Percentiles rank a stretch among this genome's conserved stretches.
These are phyloP conservation scores for Elaeidobius kamerunicus DNA, from an alignment of 2,888 invertebrate genomes.

Conservation along the genomic window DNA sequence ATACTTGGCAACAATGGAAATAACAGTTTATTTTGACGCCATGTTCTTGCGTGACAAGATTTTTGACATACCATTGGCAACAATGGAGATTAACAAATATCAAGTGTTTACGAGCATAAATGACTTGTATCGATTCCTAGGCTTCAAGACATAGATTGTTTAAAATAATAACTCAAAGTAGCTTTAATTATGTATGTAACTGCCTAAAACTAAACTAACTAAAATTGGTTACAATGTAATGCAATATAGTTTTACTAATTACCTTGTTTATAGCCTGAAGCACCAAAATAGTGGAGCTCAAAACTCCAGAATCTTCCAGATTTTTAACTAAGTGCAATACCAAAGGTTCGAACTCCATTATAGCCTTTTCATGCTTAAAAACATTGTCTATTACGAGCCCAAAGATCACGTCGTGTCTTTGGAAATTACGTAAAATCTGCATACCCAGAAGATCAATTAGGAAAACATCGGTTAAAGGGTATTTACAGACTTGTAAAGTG, in stretches of 20 bases:
- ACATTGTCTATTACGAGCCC: conserved; percentile 37
- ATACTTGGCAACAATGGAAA: too few species aligned
- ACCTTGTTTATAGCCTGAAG: conserved; percentile 41
- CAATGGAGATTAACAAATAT: background rate
- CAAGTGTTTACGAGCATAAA: background rate
- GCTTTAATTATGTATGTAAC: too few species aligned
- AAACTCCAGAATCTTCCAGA: conserved; percentile 35
- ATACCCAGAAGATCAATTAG: conserved; percentile 31
- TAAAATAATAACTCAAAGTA: too few species aligned
- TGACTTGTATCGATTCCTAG: too few species aligned
- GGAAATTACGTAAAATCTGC: conserved; percentile 36
- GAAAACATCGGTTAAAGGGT: conserved; percentile 31
- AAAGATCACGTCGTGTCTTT: conserved; percentile 37
- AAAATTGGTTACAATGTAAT: background rate
- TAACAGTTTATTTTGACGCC: too few species aligned
- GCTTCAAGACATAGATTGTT: too few species aligned
- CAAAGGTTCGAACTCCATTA: conserved; percentile 34
- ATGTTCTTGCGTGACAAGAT: too few species aligned
- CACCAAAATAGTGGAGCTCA: conserved; percentile 37
- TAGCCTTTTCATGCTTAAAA: conserved; percentile 37
- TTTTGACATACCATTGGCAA: too few species aligned
- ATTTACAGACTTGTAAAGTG: conserved; percentile 36
- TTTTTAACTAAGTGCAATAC: conserved; percentile 37
- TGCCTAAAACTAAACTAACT: background rate
- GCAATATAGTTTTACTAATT: conserved; percentile 6